Conservation (phyloP, 2,888 invertebrate genomes). For the Acleris laterana region DNA sequence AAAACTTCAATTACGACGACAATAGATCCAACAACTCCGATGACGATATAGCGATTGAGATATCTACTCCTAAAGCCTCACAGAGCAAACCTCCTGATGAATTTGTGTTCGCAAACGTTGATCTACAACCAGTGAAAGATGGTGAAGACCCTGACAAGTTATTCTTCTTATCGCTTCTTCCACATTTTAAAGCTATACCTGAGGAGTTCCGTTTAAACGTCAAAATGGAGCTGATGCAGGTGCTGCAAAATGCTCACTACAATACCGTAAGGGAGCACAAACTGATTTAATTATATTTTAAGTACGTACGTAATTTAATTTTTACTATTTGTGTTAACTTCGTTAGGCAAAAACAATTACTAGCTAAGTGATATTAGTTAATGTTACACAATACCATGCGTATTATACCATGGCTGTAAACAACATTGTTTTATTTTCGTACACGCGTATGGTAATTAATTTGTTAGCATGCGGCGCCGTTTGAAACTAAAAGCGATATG, state of each 20-base stretch:
- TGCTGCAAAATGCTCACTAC: constrained; percentile 67
- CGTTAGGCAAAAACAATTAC: constrained; percentile 12
- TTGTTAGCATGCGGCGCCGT: not conserved
- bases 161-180: constrained; percentile 72
- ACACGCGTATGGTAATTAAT: not conserved
- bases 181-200: constrained; percentile 72
- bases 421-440: constrained; percentile 16
- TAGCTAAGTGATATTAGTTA: constrained; percentile 32
- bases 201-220: constrained; percentile 67
- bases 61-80: constrained; percentile 44
- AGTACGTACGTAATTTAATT: constrained; percentile 23
- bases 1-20: constrained; percentile 46
- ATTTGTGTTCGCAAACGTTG: constrained; percentile 73
- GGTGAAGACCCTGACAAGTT: constrained; percentile 69
- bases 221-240: constrained; percentile 77
- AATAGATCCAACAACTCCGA: constrained; percentile 50
- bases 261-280: constrained; percentile 56
- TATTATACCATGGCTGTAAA: constrained; percentile 16
- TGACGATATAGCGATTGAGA: constrained; percentile 44
- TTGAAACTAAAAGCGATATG: too few relatives aligned
- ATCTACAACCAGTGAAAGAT: constrained; percentile 53
- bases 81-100: constrained; percentile 53
- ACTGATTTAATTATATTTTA: constrained; percentile 44
- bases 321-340: constrained; percentile 31
- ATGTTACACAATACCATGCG: constrained; percentile 18